Conservation (phyloP, 2,888 invertebrate genomes). For the Entomobrya multifasciata region DNA sequence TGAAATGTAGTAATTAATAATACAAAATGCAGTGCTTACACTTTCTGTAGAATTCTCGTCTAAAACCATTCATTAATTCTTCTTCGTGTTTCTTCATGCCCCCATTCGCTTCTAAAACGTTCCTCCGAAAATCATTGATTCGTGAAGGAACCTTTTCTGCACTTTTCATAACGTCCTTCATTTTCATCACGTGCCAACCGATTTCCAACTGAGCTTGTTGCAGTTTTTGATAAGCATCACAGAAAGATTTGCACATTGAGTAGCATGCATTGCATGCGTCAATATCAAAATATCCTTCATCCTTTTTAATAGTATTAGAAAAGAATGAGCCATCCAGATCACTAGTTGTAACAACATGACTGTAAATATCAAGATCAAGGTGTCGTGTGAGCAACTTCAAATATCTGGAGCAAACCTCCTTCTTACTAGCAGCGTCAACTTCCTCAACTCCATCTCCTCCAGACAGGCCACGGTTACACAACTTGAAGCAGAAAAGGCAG, state of each 20-base stretch:
- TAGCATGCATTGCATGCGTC: neutral
- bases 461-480: neutral
- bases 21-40: too few relatives aligned
- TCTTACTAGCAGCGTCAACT: neutral
- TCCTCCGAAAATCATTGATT: neutral
- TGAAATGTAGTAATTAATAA: neutral
- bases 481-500: conserved; percentile 21
- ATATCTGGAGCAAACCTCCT: neutral
- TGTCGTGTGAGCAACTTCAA: conserved; percentile 10
- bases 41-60: neutral
- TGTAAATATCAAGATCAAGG: neutral
- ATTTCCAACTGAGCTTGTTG: neutral
- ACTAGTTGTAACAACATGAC: neutral
- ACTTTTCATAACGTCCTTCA: conserved; percentile 22
- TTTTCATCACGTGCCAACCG: neutral
- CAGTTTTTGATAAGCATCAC: neutral
- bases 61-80: neutral
- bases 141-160: conserved; percentile 22
- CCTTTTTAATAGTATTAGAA: neutral
- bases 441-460: too few relatives aligned
- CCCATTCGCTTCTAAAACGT: conserved; percentile 9
- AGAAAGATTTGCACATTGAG: neutral
- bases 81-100: neutral
- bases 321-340: neutral
- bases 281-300: neutral